Conservation (phyloP, 2,797 vertebrate genomes). For the Strix occidentalis region DNA sequence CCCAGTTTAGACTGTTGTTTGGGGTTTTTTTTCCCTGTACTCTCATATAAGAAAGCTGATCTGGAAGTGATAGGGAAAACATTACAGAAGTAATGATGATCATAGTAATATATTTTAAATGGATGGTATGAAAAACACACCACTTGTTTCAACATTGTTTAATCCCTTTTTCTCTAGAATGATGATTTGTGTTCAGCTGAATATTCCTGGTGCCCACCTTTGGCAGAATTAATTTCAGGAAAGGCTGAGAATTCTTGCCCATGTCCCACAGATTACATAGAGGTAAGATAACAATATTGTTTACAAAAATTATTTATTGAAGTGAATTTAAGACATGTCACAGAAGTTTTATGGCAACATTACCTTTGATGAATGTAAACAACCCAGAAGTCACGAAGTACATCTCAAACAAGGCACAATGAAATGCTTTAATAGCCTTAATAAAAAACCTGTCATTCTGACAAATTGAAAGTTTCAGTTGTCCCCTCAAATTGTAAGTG, state of each 20-base stretch:
- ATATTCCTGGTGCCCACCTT: conserved; percentile 77
- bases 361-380: background rate
- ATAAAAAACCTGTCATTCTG: background rate
- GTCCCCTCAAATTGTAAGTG: background rate
- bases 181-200: conserved; percentile 74
- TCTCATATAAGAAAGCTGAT: background rate
- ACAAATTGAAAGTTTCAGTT: background rate
- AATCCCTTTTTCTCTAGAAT: conserved; percentile 62
- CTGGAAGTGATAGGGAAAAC: background rate
- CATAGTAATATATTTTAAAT: background rate
- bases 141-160: background rate
- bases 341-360: background rate
- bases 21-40: background rate
- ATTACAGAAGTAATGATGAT: background rate
- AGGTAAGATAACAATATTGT: conserved; percentile 62
- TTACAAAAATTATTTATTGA: background rate
- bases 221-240: conserved; percentile 83
- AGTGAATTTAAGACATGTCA: background rate
- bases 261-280: conserved; percentile 81
- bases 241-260: conserved; percentile 83
- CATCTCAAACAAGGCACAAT: background rate
- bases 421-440: background rate
- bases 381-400: background rate
- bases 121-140: background rate
- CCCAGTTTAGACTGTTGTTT: background rate